These are phyloP conservation scores for Periophthalmus magnuspinnatus DNA, from an alignment of 2,797 vertebrate species.

Conservation along the genomic window DNA sequence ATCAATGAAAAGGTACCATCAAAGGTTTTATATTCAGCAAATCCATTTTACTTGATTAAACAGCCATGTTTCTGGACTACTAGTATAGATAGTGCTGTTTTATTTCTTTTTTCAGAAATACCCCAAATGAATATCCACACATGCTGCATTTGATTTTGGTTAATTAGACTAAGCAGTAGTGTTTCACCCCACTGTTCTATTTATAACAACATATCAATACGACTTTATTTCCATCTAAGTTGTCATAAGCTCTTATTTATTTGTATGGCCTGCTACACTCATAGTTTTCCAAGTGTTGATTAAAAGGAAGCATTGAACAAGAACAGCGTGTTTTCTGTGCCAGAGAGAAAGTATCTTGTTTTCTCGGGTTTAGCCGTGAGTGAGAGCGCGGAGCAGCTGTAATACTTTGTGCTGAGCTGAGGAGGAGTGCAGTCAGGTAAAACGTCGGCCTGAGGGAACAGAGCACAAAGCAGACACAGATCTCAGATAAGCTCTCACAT, in stretches of 20 bases:
- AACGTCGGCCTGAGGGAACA: conserved; percentile 38
- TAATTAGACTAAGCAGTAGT: no score
- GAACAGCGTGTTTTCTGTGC: conserved; percentile 10
- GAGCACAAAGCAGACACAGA: conserved; percentile 43
- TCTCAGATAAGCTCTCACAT: conserved; percentile 45
- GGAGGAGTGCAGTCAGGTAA: conserved; percentile 49
- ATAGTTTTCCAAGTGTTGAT: not conserved
- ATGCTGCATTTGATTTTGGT: no score
- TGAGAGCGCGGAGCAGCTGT: conserved; percentile 31
- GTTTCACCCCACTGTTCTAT: no score
- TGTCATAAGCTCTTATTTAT: not conserved
- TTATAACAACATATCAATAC: no score
- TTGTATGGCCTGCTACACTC: not conserved
- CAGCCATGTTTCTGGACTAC: no score
- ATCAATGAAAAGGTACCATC: no score
- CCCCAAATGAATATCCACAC: not conserved
- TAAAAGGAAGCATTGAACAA: conserved; percentile 7
- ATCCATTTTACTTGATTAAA: no score
- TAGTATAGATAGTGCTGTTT: no score
- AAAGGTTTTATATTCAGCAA: no score
- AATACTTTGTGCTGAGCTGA: conserved; percentile 12
- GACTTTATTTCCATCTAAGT: not conserved
- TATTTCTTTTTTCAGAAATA: not conserved
- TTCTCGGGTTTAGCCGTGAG: conserved; percentile 14
- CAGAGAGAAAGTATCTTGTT: conserved; percentile 14